Evolutionary conservation across 2,888 invertebrate species (phyloP), one percentile per base, ranked within the genome.

Genomic region (Leuctra nigra): DNA sequence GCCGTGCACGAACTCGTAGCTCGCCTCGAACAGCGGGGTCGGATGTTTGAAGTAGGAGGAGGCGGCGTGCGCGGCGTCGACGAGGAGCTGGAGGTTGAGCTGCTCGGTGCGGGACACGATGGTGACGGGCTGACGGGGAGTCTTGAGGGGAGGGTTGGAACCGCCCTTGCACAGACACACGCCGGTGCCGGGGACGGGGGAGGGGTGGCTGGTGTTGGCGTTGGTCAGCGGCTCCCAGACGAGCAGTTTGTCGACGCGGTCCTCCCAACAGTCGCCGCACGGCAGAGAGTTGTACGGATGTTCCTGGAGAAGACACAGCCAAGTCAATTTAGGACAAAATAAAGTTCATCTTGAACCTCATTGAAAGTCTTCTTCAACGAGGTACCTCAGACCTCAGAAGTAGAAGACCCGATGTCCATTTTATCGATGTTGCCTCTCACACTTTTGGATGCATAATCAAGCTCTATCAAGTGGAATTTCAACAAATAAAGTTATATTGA

Each of bases 1-100:
- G 1, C 91, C 91, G 65, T 93, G 92, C 1, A 91, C 89, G 67
- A 93, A 93, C 68, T 91, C 90, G 68, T 90, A 94, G 4, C 81
- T 80, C 0, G 92, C 93, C 70, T 91, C 87, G 68, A 93, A 92
- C 3, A 93, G 75, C 0, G 92, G 87, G 33, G 83, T 81, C 2
- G 86, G 81, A 66, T 91, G 88, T 69, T 92, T 92, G 73, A 92
- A 93, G 70, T 92, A 92, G 54, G 87, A 91, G 0, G 87, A 80
- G 1, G 91, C 88, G 2, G 91, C 89, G 66, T 91, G 90, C 13
- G 87, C 85, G 13, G 86, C 87, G 66, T 92, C 91, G 0, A 93
- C 84, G 38, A 88, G 83, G 63, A 93, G 76, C 67, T 89, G 87
- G 13, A 92, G 77, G 65, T 90, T 88, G 53, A 92, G 75, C 55